A percentile compares a stretch with the other conserved stretches of the same genome.
Evolutionary conservation across 1,140 invertebrate genomes (phyloP).

Genomic region (Rhyacophila brunnea): DNA sequence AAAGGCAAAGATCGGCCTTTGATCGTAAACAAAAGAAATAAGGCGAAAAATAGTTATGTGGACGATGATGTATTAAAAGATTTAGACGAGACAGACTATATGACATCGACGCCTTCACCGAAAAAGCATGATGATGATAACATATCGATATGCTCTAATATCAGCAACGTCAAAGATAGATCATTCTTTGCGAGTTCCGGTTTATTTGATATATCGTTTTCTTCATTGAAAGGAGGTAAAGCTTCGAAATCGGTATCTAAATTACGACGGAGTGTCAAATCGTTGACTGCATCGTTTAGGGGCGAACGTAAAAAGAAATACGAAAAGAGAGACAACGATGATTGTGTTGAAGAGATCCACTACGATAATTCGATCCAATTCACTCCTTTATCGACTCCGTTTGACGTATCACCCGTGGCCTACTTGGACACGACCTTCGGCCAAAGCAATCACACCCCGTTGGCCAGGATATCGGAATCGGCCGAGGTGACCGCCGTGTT

Average conservation of each 20-base stretch:
- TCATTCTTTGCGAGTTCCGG: constrained; percentile 43
- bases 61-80: constrained; percentile 13
- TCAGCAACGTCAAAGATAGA: constrained; percentile 40
- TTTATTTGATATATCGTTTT: constrained; percentile 54
- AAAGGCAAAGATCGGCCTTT: constrained; percentile 46
- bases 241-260: constrained; percentile 51
- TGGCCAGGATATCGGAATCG: constrained; percentile 36
- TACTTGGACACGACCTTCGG: constrained; percentile 38
- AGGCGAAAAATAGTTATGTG: constrained; percentile 26
- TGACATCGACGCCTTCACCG: constrained; percentile 50
- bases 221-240: constrained; percentile 49
- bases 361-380: background rate
- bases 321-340: constrained; percentile 40
- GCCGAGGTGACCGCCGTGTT: constrained; percentile 42
- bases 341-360: constrained; percentile 2
- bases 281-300: constrained; percentile 52
- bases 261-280: constrained; percentile 51
- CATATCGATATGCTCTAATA: constrained; percentile 49
- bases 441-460: constrained; percentile 7
- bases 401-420: constrained; percentile 51
- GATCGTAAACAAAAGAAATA: constrained; percentile 50
- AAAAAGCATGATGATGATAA: constrained; percentile 49
- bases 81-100: constrained; percentile 39
- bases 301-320: constrained; percentile 55
- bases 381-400: background rate